Base-by-base conservation (phyloP, 2,797 vertebrate genomes). In the Halcyon chelicuti region DNA sequence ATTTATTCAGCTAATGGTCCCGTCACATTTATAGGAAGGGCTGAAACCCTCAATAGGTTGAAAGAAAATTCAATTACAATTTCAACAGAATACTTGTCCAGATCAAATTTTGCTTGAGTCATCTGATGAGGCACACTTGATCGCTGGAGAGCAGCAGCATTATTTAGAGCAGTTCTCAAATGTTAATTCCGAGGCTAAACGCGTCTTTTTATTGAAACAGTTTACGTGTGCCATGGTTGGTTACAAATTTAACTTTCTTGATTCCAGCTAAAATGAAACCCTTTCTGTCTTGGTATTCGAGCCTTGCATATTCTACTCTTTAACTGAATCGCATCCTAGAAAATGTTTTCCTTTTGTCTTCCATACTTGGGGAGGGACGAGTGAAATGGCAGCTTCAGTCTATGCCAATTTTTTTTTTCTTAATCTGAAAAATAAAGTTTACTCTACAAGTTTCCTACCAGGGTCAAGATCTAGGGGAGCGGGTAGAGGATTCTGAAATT, bases 401-500 rank as follows among this genome's bases (percentile, higher is more conserved):
- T 88, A 86, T 63, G 74, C 40, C 44, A 87, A 29, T 37, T 42
- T 47, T 22, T 51, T 77, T 73, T 79, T 86, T 26, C 76, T 77
- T 77, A 76, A 88, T 73, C 61, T 0, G 9, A 70, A 72, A 66
- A 89, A 85, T 73, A 61, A 86, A 78, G 26, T 90, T 95, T 90
- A 49, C 47, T 46, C 12, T 84, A 81, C 49, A 79, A 80, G 65
- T 90, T 95, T 92, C 91, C 23, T 90, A 25, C 61, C 26, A 18
- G 82, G 86, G 86, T 96, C 82, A 90, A 49, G 80, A 88, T 88
- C 87, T 68, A 60, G 66, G 83, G 28, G 29, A 46, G 9, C 54
- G 26, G 39, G 65, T 42, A 93, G 83, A 73, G 28, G 61, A 68
- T 91, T 89, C 55, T 75, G 46, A 94, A 94, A 86, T 95, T 96